phyloP scores from a whole-genome alignment of 2,113 vertebrate species.

The Gnathonemus echidnorhynchus region DNA sequence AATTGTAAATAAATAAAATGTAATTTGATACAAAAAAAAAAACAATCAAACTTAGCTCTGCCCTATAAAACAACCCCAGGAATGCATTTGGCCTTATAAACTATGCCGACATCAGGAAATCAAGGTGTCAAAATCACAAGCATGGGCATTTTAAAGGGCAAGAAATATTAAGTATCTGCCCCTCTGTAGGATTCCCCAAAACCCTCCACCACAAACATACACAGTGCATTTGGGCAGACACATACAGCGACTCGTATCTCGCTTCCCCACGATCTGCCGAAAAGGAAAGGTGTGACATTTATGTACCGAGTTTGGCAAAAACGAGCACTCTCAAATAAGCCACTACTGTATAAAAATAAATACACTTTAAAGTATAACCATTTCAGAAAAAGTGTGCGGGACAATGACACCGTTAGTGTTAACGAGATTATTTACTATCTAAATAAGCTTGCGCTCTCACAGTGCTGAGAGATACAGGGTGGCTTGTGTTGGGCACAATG shows the following conservation, averaged over 20 bases:
- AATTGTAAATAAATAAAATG: background rate
- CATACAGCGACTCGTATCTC: background rate
- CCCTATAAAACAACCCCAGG: background rate
- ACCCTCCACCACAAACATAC: background rate
- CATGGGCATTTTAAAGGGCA: conserved; percentile 8
- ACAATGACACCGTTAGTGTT: conserved; percentile 18
- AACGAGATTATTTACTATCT: background rate
- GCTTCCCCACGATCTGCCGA: background rate
- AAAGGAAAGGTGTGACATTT: background rate
- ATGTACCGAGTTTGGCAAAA: conserved; percentile 16
- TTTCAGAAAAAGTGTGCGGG: conserved; percentile 8
- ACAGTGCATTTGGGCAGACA: background rate
- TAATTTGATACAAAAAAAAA: background rate
- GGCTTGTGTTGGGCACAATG: background rate
- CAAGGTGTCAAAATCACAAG: background rate
- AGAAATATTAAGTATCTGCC: background rate
- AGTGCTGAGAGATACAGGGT: background rate
- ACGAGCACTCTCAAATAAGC: conserved; percentile 9
- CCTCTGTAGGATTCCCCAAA: background rate
- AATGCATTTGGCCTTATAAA: background rate
- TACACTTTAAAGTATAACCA: conserved; percentile 11
- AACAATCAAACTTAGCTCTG: background rate
- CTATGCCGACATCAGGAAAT: background rate
- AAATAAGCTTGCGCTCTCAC: background rate
- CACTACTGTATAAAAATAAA: conserved; percentile 20